A percentile compares a stretch with the other conserved stretches of the same genome.
These are phyloP conservation scores for Enoplosus armatus DNA, from an alignment of 2,797 vertebrate genomes.

Conservation along the genomic window DNA sequence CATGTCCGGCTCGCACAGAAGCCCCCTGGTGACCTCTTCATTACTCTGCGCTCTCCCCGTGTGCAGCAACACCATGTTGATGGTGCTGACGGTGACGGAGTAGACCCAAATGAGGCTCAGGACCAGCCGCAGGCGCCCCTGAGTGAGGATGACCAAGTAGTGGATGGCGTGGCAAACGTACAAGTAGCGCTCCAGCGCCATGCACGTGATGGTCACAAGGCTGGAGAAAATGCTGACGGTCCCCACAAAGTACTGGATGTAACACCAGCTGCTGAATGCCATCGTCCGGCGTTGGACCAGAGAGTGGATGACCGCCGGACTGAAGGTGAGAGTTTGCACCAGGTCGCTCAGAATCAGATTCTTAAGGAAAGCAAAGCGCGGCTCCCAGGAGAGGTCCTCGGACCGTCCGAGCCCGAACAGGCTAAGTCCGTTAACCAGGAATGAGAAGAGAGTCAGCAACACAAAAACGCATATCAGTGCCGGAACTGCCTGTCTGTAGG, in stretches of 20 bases:
- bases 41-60: not conserved
- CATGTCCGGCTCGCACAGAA: conserved; percentile 77
- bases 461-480: conserved; percentile 47
- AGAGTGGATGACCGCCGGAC: conserved; percentile 63
- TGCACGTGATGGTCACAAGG: conserved; percentile 76
- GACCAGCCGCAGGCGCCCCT: conserved; percentile 38
- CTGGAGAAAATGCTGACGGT: conserved; percentile 63
- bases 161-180: conserved; percentile 77
- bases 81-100: conserved; percentile 24
- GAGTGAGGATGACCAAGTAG: conserved; percentile 69
- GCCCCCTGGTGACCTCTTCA: conserved; percentile 32
- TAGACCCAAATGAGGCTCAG: conserved; percentile 64
- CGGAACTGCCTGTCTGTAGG: conserved; percentile 14
- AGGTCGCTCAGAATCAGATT: conserved; percentile 76
- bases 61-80: conserved; percentile 52
- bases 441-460: conserved; percentile 57
- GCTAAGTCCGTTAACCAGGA: conserved; percentile 53
- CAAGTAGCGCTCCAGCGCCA: conserved; percentile 81
- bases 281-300: conserved; percentile 55
- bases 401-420: conserved; percentile 56
- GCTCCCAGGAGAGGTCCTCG: conserved; percentile 73
- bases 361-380: conserved; percentile 68
- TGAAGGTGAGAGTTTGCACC: conserved; percentile 64
- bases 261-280: conserved; percentile 66
- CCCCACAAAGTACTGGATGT: conserved; percentile 68